Percentiles rank a stretch among this genome's conserved stretches.
phyloP scores from a whole-genome alignment of 2,888 invertebrate genomes.

The Diplolepis rosae region DNA sequence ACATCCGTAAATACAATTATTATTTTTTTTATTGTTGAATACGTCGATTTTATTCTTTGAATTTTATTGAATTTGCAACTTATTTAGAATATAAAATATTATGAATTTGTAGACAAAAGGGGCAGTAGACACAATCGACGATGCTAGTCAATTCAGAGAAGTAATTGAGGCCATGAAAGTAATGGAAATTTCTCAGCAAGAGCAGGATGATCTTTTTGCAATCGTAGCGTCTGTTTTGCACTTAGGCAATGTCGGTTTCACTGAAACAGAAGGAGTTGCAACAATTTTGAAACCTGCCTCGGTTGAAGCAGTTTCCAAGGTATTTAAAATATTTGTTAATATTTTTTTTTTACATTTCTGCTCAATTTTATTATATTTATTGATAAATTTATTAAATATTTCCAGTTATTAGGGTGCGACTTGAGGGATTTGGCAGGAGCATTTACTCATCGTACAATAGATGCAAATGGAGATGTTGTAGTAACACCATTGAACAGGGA shows the following conservation, averaged over 20 bases:
- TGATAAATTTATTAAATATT: neutral
- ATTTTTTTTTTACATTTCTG: neutral
- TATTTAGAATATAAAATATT: too few species aligned
- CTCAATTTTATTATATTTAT: neutral
- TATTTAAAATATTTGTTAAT: conserved; percentile 63
- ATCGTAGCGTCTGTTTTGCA: conserved; percentile 91
- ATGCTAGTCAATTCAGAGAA: conserved; percentile 81
- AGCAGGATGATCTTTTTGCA: conserved; percentile 85
- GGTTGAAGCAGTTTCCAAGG: conserved; percentile 81
- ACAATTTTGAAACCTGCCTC: conserved; percentile 81
- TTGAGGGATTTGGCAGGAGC: conserved; percentile 80
- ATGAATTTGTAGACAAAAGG: conserved; percentile 76
- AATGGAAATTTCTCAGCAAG: conserved; percentile 83
- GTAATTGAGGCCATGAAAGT: conserved; percentile 85
- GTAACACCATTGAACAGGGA: conserved; percentile 87
- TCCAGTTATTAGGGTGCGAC: conserved; percentile 84
- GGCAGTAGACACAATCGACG: conserved; percentile 75
- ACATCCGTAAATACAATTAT: too few species aligned
- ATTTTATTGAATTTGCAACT: too few species aligned
- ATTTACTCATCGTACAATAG: conserved; percentile 89
- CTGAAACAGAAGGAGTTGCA: conserved; percentile 82
- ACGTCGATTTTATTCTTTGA: too few species aligned
- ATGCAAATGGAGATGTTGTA: conserved; percentile 89
- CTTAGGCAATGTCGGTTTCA: conserved; percentile 89
- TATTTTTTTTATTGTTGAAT: too few species aligned